phyloP scores from a whole-genome alignment of 2,113 vertebrate species.

The Gorsachius goisagi region DNA sequence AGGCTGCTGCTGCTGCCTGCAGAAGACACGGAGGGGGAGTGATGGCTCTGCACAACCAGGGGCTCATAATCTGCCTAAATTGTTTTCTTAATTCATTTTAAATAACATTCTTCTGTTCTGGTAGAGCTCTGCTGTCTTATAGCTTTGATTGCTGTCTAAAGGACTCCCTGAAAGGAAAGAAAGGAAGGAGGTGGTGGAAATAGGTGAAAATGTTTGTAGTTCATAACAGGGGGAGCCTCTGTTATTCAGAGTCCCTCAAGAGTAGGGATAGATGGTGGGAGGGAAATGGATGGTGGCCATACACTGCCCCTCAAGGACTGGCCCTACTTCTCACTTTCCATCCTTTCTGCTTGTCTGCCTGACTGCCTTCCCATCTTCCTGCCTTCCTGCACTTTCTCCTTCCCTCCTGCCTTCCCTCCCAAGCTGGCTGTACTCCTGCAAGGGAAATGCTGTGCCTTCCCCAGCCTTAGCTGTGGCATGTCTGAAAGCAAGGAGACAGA shows the following conservation, averaged over 20 bases:
- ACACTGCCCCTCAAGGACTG: not conserved
- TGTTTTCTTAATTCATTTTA: not conserved
- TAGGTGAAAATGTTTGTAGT: not conserved
- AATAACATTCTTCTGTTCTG: not conserved
- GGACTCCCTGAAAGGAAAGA: not conserved
- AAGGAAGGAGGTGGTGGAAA: not conserved
- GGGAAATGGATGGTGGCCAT: not conserved
- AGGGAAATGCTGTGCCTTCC: not conserved
- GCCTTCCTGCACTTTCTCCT: not conserved
- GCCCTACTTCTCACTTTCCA: not conserved
- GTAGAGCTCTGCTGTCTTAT: not conserved
- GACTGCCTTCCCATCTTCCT: too few relatives aligned
- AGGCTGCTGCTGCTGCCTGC: not conserved
- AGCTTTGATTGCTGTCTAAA: not conserved
- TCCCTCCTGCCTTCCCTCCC: too few relatives aligned
- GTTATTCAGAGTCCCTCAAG: not conserved
- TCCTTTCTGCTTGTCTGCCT: too few relatives aligned
- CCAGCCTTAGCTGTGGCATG: not conserved
- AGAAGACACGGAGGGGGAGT: not conserved
- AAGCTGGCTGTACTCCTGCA: not conserved
- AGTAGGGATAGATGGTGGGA: not conserved
- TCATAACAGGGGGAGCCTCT: not conserved
- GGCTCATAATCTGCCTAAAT: not conserved
- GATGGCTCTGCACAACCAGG: not conserved
- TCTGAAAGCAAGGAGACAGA: not conserved